Percentiles rank a stretch among this genome's conserved stretches.
These are phyloP conservation scores for Thomomys bottae DNA, from an alignment of 2,113 vertebrate genomes.

Conservation along the genomic window DNA sequence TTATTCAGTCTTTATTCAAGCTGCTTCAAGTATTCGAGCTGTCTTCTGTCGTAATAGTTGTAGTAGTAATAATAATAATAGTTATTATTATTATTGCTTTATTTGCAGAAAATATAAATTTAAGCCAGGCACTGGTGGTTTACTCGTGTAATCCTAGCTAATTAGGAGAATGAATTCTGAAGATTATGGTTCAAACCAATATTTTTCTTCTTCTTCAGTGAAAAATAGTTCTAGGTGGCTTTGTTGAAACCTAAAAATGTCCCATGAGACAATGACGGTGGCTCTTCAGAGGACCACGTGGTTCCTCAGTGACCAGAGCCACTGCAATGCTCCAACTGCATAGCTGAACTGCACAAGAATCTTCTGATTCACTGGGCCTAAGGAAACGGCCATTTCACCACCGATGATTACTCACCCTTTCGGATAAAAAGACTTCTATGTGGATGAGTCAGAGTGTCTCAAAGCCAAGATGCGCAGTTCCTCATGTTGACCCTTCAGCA, in stretches of 20 bases:
- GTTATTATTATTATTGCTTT: no score
- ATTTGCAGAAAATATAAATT: conserved; percentile 16
- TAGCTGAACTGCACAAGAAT: not conserved
- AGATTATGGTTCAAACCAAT: not conserved
- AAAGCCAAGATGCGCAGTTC: conserved; percentile 24
- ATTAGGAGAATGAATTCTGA: no score
- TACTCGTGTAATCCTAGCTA: no score
- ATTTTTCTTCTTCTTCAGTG: not conserved
- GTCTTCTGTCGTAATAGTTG: no score
- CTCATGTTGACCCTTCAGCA: not conserved
- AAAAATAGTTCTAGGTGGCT: not conserved
- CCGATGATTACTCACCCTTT: conserved; percentile 5
- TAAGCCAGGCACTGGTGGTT: not conserved
- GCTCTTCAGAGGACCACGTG: not conserved
- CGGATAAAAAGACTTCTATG: not conserved
- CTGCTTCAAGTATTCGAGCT: conserved; percentile 19
- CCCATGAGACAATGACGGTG: not conserved
- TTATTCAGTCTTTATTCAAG: no score
- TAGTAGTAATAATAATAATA: no score
- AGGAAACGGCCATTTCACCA: not conserved
- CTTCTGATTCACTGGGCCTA: not conserved
- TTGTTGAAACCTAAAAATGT: not conserved
- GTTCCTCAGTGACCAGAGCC: not conserved
- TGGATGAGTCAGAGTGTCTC: not conserved
- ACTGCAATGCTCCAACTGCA: not conserved